Conservation (phyloP, 2,888 invertebrate species). For the Prionchulus punctatus region DNA sequence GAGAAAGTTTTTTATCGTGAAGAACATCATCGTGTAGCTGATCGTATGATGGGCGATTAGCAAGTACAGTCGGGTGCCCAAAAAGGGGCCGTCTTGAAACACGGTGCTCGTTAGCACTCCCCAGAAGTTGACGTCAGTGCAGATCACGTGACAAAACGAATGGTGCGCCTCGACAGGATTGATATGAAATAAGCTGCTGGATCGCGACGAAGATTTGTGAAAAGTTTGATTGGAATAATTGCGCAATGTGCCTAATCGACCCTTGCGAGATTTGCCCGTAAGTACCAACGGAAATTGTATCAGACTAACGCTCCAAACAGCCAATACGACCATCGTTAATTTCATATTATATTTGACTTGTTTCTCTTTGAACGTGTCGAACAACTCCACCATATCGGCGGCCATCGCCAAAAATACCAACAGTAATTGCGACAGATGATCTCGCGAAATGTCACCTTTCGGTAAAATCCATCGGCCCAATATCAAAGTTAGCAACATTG, state of each 20-base stretch:
- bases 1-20: conserved; percentile 27
- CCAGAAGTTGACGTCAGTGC: conserved; percentile 21
- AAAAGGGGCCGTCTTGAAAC: conserved; percentile 34
- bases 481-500: conserved; percentile 22
- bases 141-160: too few relatives aligned
- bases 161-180: too few relatives aligned
- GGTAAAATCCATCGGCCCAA: conserved; percentile 46
- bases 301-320: conserved; percentile 78
- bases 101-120: conserved; percentile 29
- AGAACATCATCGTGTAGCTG: conserved; percentile 32
- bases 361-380: conserved; percentile 73
- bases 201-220: too few relatives aligned
- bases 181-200: too few relatives aligned
- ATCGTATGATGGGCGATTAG: conserved; percentile 23
- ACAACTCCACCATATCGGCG: conserved; percentile 88
- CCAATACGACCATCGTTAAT: conserved; percentile 62
- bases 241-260: not conserved
- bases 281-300: conserved; percentile 84
- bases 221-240: too few relatives aligned
- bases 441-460: conserved; percentile 76
- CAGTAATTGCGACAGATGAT: conserved; percentile 74
- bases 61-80: conserved; percentile 25
- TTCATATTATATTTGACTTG: conserved; percentile 65
- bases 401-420: conserved; percentile 60
- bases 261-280: conserved; percentile 46